Evolutionary conservation across 2,113 vertebrate genomes (phyloP).

Genomic region (Polyodon spathula): DNA sequence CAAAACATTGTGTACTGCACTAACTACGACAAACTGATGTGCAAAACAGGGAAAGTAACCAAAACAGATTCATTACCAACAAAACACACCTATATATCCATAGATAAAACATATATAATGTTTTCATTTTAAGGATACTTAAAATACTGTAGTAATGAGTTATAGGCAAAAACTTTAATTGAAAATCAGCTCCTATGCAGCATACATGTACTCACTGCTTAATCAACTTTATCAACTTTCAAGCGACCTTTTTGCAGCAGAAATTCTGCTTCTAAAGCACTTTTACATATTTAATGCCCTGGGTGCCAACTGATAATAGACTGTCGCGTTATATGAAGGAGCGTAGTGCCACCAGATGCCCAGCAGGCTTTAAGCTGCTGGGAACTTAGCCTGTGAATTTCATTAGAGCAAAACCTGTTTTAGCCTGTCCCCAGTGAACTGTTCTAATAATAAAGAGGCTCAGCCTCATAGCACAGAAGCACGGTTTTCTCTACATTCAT

Average conservation of each 20-base stretch:
- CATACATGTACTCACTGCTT: too few relatives aligned
- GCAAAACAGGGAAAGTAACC: too few relatives aligned
- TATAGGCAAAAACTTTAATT: too few relatives aligned
- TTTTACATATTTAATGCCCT: conserved; percentile 23
- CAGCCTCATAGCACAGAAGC: conserved; percentile 31
- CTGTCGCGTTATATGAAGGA: conserved; percentile 26
- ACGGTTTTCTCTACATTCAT: conserved; percentile 37
- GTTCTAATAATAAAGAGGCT: conserved; percentile 34
- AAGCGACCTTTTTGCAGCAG: background rate
- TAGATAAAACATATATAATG: too few relatives aligned
- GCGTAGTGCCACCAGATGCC: conserved; percentile 23
- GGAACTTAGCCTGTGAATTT: conserved; percentile 36
- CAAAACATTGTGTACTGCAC: too few relatives aligned
- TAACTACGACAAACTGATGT: too few relatives aligned
- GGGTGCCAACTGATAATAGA: conserved; percentile 29
- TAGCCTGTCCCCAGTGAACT: conserved; percentile 27
- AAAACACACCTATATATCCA: too few relatives aligned
- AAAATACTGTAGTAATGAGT: too few relatives aligned
- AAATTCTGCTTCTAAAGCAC: conserved; percentile 2
- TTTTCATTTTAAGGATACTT: too few relatives aligned
- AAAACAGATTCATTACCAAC: too few relatives aligned
- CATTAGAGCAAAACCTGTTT: conserved; percentile 35
- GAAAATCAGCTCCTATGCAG: too few relatives aligned
- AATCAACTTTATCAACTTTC: conserved; percentile 3
- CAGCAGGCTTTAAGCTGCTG: conserved; percentile 37